Evolutionary conservation across 2,797 vertebrate genomes (phyloP), one percentile per base, ranked within the genome.

Genomic region (Sylvia borin): DNA sequence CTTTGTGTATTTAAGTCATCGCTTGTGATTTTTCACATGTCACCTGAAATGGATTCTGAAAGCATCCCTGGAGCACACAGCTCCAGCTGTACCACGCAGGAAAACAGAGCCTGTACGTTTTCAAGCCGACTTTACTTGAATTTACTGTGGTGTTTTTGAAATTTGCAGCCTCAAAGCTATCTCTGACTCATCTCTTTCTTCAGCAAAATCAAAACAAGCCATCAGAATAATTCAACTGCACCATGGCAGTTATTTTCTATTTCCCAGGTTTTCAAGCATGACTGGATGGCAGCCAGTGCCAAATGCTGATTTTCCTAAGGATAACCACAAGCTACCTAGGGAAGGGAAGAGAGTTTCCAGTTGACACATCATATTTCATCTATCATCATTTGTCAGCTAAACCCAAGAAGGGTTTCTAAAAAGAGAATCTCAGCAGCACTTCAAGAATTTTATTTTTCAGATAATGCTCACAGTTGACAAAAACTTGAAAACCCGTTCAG

Each of bases 101-200:
- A 90, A 77, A 91, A 90, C 68, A 92, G 70, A 74, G 21, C 48
- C 45, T 19, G 26, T 13, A 40, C 14, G 31, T 80, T 92, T 88
- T 90, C 45, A 40, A 84, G 68, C 90, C 85, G 85, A 83, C 62
- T 92, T 90, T n/a, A 42, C 58, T 84, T 22, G 22, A 81, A 76
- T 75, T 96, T 90, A 73, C 67, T 73, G 76, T 29, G 62, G 58
- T 10, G 36, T 5, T 92, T 94, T 64, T 91, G 85, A 93, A 93
- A 96, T 75, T 53, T 86, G 47, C 55, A 91, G 90, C 90, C 92
- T 96, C 84, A 96, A 85, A 97, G 89, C 88, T 85, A 93, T 95
- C 90, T 96, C 93, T 94, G 92, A 97, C 65, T 96, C 91, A 94
- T 96, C 95, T 90, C 81, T 90, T 94, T 93, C 96, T 83, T 83